These are phyloP conservation scores for Perizoma affinitatum DNA, from an alignment of 2,888 invertebrate genomes.

Conservation along the genomic window DNA sequence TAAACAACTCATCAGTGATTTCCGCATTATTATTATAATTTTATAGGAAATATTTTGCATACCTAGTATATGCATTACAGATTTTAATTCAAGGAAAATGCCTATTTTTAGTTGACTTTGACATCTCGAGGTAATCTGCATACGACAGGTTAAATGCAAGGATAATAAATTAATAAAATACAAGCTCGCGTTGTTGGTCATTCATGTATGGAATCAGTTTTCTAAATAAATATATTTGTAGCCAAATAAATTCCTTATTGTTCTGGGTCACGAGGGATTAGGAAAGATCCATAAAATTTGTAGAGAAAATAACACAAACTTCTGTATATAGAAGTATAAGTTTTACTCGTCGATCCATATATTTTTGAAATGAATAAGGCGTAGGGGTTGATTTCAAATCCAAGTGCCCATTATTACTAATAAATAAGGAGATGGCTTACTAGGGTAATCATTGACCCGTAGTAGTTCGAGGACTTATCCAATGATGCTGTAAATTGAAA, in stretches of 20 bases:
- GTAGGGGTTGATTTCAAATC: neutral
- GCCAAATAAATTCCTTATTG: too few species aligned
- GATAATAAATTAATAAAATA: neutral
- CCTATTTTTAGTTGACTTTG: conserved; percentile 15
- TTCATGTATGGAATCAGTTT: neutral
- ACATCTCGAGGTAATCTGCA: conserved; percentile 13
- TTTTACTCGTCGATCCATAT: too few species aligned
- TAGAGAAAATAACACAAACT: too few species aligned
- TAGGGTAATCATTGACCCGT: conserved; percentile 65
- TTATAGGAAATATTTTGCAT: conserved; percentile 13
- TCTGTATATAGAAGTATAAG: too few species aligned
- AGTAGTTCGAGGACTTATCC: conserved; percentile 57
- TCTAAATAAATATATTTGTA: too few species aligned
- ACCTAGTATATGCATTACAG: neutral
- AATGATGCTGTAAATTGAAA: conserved; percentile 77
- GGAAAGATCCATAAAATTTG: too few species aligned
- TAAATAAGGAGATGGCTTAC: conserved; percentile 24
- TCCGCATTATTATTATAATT: neutral
- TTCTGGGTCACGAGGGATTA: too few species aligned
- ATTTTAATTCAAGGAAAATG: conserved; percentile 7
- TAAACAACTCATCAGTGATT: too few species aligned
- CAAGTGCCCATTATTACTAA: neutral
- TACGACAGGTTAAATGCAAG: neutral
- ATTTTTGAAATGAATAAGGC: too few species aligned
- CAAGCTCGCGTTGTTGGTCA: neutral